A percentile compares a stretch with the other conserved stretches of the same genome.
phyloP scores from a whole-genome alignment of 1,140 invertebrate species.

The Mactra quadrangularis region DNA sequence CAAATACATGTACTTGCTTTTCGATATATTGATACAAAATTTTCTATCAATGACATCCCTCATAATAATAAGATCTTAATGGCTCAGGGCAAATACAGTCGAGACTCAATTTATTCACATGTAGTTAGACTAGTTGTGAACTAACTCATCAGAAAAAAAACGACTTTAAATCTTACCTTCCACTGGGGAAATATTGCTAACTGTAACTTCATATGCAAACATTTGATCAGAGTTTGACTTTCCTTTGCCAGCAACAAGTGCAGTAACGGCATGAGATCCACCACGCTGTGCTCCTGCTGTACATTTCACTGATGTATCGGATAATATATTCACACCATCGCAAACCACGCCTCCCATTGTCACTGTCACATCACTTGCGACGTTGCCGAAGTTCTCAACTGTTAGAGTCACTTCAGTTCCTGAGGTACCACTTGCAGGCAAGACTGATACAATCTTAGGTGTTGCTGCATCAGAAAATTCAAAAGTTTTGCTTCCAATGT shows the following conservation, averaged over 20 bases:
- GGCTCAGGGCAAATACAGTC: no score
- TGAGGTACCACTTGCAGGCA: conserved; percentile 36
- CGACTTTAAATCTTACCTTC: no score
- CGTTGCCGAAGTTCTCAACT: conserved; percentile 64
- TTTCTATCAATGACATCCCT: no score
- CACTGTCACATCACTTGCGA: conserved; percentile 54
- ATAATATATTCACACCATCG: conserved; percentile 46
- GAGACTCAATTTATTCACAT: no score
- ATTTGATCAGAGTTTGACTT: conserved; percentile 58
- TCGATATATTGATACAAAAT: no score
- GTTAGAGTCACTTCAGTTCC: conserved; percentile 61
- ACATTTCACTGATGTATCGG: conserved; percentile 62
- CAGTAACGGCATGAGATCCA: conserved; percentile 63
- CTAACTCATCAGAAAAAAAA: no score
- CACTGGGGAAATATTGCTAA: conserved; percentile 61
- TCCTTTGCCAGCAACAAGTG: conserved; percentile 67
- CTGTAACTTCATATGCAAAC: conserved; percentile 70
- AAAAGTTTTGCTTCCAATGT: conserved; percentile 13
- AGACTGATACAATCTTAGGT: conserved; percentile 63
- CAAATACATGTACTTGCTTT: no score
- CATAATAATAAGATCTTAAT: no score
- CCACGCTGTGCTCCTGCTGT: conserved; percentile 67
- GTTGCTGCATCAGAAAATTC: conserved; percentile 48
- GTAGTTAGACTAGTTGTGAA: no score
- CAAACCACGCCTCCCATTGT: conserved; percentile 64